These are phyloP conservation scores for Naja naja DNA, from an alignment of 2,113 vertebrate species.

Conservation along the genomic window DNA sequence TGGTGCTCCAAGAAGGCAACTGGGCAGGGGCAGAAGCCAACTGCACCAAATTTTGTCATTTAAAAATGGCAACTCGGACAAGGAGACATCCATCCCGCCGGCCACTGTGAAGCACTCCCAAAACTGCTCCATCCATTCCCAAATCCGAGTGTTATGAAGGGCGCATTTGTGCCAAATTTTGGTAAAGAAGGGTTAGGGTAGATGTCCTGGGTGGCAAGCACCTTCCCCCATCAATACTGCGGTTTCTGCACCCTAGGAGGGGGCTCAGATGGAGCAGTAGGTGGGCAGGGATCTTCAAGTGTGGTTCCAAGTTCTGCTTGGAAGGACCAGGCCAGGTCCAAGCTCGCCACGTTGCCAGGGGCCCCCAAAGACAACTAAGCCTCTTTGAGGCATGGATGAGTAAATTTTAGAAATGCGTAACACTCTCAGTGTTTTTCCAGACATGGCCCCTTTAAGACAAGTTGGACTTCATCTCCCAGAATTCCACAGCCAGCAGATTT, in stretches of 20 bases:
- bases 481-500: neutral
- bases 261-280: too few relatives aligned
- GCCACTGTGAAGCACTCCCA: neutral
- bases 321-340: neutral
- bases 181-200: neutral
- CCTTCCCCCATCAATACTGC: too few relatives aligned
- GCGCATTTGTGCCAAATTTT: neutral
- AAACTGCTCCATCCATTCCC: neutral
- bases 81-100: too few relatives aligned
- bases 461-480: neutral
- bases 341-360: neutral
- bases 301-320: neutral
- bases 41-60: neutral
- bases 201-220: neutral
- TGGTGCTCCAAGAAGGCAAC: neutral
- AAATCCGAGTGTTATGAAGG: neutral
- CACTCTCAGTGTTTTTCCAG: neutral
- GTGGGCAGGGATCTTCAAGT: neutral
- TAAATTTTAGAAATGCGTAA: neutral
- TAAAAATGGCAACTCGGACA: neutral
- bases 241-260: neutral
- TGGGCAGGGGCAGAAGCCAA: neutral
- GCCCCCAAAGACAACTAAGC: neutral
- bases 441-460: neutral
- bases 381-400: constrained; percentile 3